Evolutionary conservation across 23 tunicate species (phyloP), one percentile per base, ranked within the genome.

Genomic region (Clavelina lepadiformis): DNA sequence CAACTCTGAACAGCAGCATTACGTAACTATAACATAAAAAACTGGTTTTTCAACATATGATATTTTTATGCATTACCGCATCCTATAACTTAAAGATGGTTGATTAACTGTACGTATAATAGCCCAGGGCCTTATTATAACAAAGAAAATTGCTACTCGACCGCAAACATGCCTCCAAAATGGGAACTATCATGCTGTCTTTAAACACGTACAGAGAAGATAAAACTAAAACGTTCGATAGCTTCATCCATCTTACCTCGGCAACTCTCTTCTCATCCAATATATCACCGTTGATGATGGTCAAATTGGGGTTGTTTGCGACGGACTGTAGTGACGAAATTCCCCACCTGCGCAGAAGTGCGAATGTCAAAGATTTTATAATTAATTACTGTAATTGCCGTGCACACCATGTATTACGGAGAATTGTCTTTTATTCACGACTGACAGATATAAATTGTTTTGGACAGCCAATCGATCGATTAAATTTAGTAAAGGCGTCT

Each of bases 291-390:
- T 91, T 91, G 58, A 91, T 52, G 19, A 91, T 62, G 19, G 33
- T 65, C 30, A 91, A 71, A 28, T 38, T 71, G 22, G 88, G 88
- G 51, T 91, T 72, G 47, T 57, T 52, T 2, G 78, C 92, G 3
- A 84, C 61, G 8, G 80, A 56, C 13, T 53, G 67, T 28, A 91
- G 59, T 21, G 98, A 72, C 8, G 74, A 51, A 3, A 73, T 65
- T 30, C 98, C 98, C 98, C 98, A 91, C n/a, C 98, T 82, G 78
- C 24, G 49, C n/a, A n/a, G n/a, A n/a, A n/a, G n/a, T n/a, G n/a
- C n/a, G n/a, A n/a, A n/a, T n/a, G n/a, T n/a, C n/a, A n/a, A n/a
- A n/a, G n/a, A n/a, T n/a, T n/a, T n/a, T n/a, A n/a, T n/a, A n/a
- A n/a, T n/a, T n/a, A n/a, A n/a, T n/a, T n/a, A n/a, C n/a, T n/a